Evolutionary conservation across 2,797 vertebrate species (phyloP).

Genomic region (Danio jaintianensis): DNA sequence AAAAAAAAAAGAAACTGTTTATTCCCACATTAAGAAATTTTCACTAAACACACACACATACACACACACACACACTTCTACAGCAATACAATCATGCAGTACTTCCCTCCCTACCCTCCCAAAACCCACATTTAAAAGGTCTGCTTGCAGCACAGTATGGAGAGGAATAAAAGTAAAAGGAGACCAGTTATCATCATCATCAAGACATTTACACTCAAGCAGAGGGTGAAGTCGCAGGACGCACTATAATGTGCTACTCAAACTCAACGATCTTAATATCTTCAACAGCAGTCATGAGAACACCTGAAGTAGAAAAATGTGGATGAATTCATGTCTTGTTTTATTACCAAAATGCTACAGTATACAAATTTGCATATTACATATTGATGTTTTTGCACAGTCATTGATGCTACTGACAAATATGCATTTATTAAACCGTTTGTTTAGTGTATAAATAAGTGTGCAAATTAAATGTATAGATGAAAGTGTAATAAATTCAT

Average conservation of each 20-base stretch:
- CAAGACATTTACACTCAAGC: slow-evolving; percentile 75
- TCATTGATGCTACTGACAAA: too few species aligned
- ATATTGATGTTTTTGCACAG: too few species aligned
- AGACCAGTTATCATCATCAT: slow-evolving; percentile 60
- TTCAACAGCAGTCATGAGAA: slow-evolving; percentile 66
- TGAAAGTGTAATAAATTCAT: too few species aligned
- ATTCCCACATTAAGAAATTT: slow-evolving; percentile 67
- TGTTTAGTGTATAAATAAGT: too few species aligned
- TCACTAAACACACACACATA: slow-evolving; percentile 72
- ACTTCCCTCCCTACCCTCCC: slow-evolving; percentile 18
- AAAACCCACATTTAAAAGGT: slow-evolving; percentile 42
- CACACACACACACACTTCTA: slow-evolving; percentile 70
- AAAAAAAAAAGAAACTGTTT: slow-evolving; percentile 57
- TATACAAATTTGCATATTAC: too few species aligned
- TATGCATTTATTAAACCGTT: too few species aligned
- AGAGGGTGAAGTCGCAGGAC: slow-evolving; percentile 66
- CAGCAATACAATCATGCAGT: slow-evolving; percentile 75
- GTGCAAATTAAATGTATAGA: too few species aligned
- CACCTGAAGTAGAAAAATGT: slow-evolving; percentile 53
- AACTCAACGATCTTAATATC: slow-evolving; percentile 61
- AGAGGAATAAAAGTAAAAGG: slow-evolving; percentile 60
- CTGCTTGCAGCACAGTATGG: slow-evolving; percentile 70
- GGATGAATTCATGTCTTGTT: too few species aligned
- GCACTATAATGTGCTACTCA: slow-evolving; percentile 72
- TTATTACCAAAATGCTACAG: too few species aligned